Percentiles rank a stretch among this genome's conserved stretches.
Evolutionary conservation across 2,797 vertebrate species (phyloP).

Genomic region (Syngnathus acus): DNA sequence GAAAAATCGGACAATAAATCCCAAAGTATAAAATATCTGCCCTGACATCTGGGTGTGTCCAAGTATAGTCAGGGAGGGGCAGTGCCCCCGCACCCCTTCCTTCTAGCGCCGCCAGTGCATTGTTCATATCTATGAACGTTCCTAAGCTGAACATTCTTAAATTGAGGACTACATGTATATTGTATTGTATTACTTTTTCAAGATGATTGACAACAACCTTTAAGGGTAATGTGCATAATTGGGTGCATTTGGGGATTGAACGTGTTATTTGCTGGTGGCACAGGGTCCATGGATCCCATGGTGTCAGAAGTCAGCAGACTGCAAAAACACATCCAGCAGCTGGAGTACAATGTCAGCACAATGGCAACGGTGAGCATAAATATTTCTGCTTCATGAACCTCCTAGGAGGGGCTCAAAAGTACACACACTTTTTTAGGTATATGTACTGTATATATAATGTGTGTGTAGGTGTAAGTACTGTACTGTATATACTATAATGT

Average conservation of each 20-base stretch:
- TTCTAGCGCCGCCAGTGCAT: no score
- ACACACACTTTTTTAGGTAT: background rate
- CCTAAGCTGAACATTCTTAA: no score
- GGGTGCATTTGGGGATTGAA: background rate
- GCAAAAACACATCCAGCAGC: constrained; percentile 55
- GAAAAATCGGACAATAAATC: no score
- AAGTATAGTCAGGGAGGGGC: no score
- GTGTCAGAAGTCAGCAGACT: constrained; percentile 39
- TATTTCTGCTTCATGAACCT: background rate
- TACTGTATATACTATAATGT: no score
- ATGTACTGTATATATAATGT: background rate
- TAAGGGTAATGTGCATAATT: background rate
- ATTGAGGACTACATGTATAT: no score
- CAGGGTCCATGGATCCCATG: constrained; percentile 47
- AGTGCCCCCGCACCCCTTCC: no score
- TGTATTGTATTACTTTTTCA: background rate
- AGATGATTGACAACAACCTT: background rate
- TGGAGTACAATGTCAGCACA: constrained; percentile 49
- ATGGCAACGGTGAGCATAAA: constrained; percentile 48
- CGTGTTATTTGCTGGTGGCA: constrained; percentile 12
- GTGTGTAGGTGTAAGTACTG: no score
- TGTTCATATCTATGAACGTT: no score
- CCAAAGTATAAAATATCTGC: no score
- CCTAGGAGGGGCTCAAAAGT: background rate
- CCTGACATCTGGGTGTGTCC: no score